Percentiles rank a stretch among this genome's conserved stretches.
These are phyloP conservation scores for Plebejus argus DNA, from an alignment of 2,888 invertebrate species.

Conservation along the genomic window DNA sequence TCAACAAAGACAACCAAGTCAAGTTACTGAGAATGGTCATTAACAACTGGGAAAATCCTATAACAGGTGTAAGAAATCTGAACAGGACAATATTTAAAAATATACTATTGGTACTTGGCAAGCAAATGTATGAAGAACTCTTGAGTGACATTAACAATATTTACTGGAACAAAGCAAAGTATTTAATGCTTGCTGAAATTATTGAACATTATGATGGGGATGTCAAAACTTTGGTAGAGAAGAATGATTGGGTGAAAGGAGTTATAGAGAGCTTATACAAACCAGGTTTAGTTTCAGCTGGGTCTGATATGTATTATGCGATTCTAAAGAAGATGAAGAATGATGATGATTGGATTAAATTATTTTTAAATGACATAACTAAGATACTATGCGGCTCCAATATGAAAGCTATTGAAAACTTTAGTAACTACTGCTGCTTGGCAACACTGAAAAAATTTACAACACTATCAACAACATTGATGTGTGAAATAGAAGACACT, in stretches of 20 bases:
- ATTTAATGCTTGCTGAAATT: conserved; percentile 78
- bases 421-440: conserved; percentile 76
- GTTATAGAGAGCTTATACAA: conserved; percentile 67
- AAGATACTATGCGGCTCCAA: conserved; percentile 52
- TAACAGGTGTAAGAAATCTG: conserved; percentile 78
- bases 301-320: conserved; percentile 81
- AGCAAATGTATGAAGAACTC: conserved; percentile 50
- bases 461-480: conserved; percentile 49
- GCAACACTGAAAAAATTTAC: conserved; percentile 72
- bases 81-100: conserved; percentile 74
- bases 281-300: conserved; percentile 80
- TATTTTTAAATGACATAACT: conserved; percentile 60
- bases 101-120: conserved; percentile 53
- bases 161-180: conserved; percentile 82
- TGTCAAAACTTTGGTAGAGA: conserved; percentile 43
- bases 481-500: conserved; percentile 49
- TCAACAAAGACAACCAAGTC: conserved; percentile 55
- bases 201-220: conserved; percentile 53
- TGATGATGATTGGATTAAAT: conserved; percentile 66
- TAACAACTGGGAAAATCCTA: conserved; percentile 83
- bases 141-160: conserved; percentile 64
- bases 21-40: conserved; percentile 74
- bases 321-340: conserved; percentile 64
- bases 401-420: conserved; percentile 64
- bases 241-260: conserved; percentile 59